Evolutionary conservation across 2,888 invertebrate genomes (phyloP).

Genomic region (Eupelmus urozonus): DNA sequence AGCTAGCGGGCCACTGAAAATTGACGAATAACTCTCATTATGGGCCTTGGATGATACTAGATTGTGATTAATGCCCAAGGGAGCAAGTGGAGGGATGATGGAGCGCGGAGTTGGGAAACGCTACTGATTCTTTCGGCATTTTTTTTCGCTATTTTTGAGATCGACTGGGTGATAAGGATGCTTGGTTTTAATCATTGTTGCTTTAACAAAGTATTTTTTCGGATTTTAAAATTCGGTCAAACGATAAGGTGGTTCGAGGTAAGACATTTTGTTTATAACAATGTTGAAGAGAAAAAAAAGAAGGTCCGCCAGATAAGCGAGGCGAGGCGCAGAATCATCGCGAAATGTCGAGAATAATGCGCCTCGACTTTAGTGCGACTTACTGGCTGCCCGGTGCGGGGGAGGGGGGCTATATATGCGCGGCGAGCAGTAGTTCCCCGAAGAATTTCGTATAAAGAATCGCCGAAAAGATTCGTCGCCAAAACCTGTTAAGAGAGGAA

Average conservation of each 20-base stretch:
- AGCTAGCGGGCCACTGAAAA: slow-evolving; percentile 23
- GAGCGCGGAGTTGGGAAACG: no score
- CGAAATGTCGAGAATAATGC: slow-evolving; percentile 53
- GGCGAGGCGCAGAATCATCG: slow-evolving; percentile 20
- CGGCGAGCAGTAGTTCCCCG: slow-evolving; percentile 11
- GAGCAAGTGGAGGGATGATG: slow-evolving; percentile 5
- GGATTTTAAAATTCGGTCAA: no score
- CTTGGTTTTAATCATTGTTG: no score
- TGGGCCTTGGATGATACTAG: slow-evolving; percentile 10
- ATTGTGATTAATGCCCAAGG: slow-evolving; percentile 45
- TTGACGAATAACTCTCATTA: slow-evolving; percentile 51
- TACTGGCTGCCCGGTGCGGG: slow-evolving; percentile 2
- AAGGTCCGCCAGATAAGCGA: no score
- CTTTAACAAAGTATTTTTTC: no score
- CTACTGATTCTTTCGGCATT: no score
- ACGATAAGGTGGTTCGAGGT: no score
- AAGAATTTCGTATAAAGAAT: slow-evolving; percentile 63
- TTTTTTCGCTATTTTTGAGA: no score
- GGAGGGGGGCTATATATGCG: slow-evolving; percentile 3
- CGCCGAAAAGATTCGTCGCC: slow-evolving; percentile 64
- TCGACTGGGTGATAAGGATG: no score
- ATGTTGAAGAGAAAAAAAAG: no score
- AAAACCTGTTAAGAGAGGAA: slow-evolving; percentile 68
- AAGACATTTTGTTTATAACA: no score
- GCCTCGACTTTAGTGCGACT: slow-evolving; percentile 47